Evolutionary conservation across 2,113 vertebrate genomes (phyloP), one percentile per base, ranked within the genome.

Genomic region (Galeopterus variegatus): DNA sequence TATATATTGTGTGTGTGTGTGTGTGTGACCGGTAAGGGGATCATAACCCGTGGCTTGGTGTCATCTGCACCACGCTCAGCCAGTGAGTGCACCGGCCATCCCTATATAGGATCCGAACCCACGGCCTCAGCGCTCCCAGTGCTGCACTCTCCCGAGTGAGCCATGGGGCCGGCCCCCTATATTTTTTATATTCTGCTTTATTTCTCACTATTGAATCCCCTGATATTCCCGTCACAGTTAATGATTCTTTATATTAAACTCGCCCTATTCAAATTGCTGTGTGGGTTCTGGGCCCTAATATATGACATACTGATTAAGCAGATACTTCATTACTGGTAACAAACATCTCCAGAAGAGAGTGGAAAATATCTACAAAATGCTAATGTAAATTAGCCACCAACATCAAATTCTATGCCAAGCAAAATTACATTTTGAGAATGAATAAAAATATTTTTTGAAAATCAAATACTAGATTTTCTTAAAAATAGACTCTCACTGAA

Each of bases 391-490:
- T 90, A 97, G 54, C 48, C 56, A 72, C 26, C 36, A 58, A 84
- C 36, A 77, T 72, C 17, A 89, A 88, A 72, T 93, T 81, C 5
- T 76, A 60, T 72, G 18, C 36, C 69, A 81, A 81, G 12, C 9
- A 88, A 62, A 83, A 84, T 50, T 75, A 23, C 41, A 93, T 72
- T 93, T 80, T 70, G 54, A 93, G 54, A 90, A 83, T 80, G 13
- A 62, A 80, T 73, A 80, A 96, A 96, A 64, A 87, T 52, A 92
- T 89, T n/a, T 94, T 80, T n/a, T 95, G 52, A 73, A 19, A 70
- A 67, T 84, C 41, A 92, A 85, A 76, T 26, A 76, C 28, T 69
- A 83, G 5, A 81, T 28, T 82, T 88, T 72, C 83, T 81, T 69
- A 52, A 62, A 96, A 86, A 52, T 60, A 86, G 45, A 54, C 54